Evolutionary conservation across 2,113 vertebrate genomes (phyloP).

Genomic region (Oceanodroma tethys): DNA sequence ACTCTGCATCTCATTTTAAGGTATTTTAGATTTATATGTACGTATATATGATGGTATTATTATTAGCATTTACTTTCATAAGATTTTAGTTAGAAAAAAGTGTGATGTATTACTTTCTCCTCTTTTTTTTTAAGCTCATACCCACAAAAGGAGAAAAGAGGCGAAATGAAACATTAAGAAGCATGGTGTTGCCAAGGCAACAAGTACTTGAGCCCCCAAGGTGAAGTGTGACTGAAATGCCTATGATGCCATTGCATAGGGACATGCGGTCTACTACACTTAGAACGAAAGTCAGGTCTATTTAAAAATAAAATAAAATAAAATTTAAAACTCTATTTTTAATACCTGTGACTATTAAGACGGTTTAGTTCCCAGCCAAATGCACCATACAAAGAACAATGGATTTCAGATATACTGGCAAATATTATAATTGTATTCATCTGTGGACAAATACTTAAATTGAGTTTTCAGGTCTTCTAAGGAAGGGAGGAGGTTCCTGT

Average conservation of each 20-base stretch:
- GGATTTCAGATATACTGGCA: background rate
- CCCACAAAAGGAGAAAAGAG: slow-evolving; percentile 3
- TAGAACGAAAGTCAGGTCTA: background rate
- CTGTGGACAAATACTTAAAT: background rate
- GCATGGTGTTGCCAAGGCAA: slow-evolving; percentile 54
- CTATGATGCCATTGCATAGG: background rate
- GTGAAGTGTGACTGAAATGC: slow-evolving; percentile 31
- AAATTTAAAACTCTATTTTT: background rate
- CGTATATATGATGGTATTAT: background rate
- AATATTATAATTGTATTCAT: background rate
- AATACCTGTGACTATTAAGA: background rate
- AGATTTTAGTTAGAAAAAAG: background rate
- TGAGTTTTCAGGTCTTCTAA: background rate
- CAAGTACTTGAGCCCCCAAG: background rate
- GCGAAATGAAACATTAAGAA: slow-evolving; percentile 6
- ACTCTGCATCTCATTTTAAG: background rate
- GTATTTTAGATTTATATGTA: background rate
- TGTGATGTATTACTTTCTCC: background rate
- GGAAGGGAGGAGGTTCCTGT: background rate
- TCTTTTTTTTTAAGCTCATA: background rate
- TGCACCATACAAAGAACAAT: background rate
- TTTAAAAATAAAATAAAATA: background rate
- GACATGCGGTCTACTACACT: background rate
- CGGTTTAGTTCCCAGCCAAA: background rate
- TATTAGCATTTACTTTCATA: background rate